Percentiles rank a stretch among this genome's conserved stretches.
Evolutionary conservation across 2,113 vertebrate genomes (phyloP).

Genomic region (Mustela nigripes): DNA sequence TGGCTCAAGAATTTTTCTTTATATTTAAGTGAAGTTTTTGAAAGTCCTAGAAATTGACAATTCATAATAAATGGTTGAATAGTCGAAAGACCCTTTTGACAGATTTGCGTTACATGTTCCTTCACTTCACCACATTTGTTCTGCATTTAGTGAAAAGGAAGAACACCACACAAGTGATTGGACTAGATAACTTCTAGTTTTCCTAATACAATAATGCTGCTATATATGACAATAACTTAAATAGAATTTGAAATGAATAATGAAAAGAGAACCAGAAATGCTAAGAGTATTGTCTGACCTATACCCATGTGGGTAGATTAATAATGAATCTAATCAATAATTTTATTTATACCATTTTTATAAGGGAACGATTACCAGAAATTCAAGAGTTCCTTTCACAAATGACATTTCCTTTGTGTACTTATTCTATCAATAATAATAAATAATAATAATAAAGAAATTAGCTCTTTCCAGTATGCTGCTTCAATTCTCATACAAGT

Average conservation of each 20-base stretch:
- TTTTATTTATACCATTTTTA: neutral
- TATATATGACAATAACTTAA: neutral
- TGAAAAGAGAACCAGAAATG: neutral
- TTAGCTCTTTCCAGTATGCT: neutral
- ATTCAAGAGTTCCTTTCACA: neutral
- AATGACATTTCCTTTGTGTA: neutral
- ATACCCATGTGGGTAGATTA: neutral
- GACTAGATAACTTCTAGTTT: neutral
- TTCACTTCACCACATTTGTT: neutral
- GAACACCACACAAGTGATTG: neutral
- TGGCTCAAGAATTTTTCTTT: neutral
- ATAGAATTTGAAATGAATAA: neutral
- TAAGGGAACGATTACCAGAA: neutral
- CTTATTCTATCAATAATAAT: neutral
- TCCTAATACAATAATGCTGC: neutral
- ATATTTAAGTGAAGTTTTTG: neutral
- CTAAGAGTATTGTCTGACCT: neutral
- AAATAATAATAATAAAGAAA: neutral
- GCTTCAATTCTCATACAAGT: constrained; percentile 38
- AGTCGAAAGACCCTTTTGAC: neutral
- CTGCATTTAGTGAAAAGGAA: neutral
- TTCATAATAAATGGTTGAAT: neutral
- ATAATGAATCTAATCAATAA: neutral
- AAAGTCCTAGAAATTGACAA: neutral
- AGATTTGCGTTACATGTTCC: neutral